phyloP scores from a whole-genome alignment of 2,113 vertebrate genomes.

The Hippoglossus stenolepis region DNA sequence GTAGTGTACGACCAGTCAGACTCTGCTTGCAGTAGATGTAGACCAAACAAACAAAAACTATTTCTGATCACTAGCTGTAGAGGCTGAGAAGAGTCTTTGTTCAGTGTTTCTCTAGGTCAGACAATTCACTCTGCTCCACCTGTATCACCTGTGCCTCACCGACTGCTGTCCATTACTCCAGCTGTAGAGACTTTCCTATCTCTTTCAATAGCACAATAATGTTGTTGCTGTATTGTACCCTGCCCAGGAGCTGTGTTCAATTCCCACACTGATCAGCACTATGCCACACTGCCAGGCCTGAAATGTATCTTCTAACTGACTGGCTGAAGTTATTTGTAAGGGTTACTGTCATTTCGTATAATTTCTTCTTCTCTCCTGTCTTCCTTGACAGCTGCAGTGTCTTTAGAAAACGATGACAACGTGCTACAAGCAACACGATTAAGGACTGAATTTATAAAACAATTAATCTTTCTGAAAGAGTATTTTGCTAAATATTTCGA shows the following conservation, averaged over 20 bases:
- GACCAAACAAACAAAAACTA: background rate
- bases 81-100: background rate
- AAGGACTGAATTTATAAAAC: no score
- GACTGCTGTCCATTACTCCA: slow-evolving; percentile 15
- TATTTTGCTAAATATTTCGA: no score
- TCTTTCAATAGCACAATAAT: slow-evolving; percentile 3
- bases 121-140: slow-evolving; percentile 5
- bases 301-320: background rate
- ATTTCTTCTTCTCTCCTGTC: no score
- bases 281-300: background rate
- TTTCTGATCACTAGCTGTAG: background rate
- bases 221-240: slow-evolving; percentile 7
- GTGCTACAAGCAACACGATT: no score
- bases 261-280: background rate
- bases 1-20: background rate
- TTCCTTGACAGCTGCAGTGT: no score
- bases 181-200: slow-evolving; percentile 37
- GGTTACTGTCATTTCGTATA: background rate
- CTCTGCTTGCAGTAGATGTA: slow-evolving; percentile 4
- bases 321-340: background rate
- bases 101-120: background rate
- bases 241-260: slow-evolving; percentile 18
- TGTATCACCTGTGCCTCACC: slow-evolving; percentile 17
- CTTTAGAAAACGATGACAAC: no score
- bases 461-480: no score